phyloP scores from a whole-genome alignment of 2,797 vertebrate species.

The Glyptemys insculpta region DNA sequence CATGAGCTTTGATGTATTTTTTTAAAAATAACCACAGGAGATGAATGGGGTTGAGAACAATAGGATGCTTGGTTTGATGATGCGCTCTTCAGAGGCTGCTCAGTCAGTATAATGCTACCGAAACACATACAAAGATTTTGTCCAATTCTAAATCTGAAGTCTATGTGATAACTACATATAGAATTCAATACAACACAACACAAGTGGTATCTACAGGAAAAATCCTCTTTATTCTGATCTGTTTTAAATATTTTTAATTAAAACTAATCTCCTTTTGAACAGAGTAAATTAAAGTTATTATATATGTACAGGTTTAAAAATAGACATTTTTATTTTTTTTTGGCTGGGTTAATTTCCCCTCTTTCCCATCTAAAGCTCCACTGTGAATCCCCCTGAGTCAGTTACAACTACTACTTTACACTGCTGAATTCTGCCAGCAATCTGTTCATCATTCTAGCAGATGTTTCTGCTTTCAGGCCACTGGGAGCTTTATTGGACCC shows the following conservation, averaged over 20 bases:
- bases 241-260: constrained; percentile 44
- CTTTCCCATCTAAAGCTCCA: constrained; percentile 68
- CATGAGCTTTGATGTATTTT: accelerated
- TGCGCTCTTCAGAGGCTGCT: neutral
- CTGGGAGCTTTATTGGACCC: constrained; percentile 67
- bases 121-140: neutral
- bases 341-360: constrained; percentile 48
- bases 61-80: neutral
- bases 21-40: neutral
- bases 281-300: constrained; percentile 15
- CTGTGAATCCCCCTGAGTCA: constrained; percentile 66
- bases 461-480: constrained; percentile 78
- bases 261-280: constrained; percentile 43
- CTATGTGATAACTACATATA: neutral
- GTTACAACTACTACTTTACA: constrained; percentile 75
- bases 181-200: neutral
- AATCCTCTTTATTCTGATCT: neutral
- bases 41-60: neutral
- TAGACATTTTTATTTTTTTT: constrained; percentile 41
- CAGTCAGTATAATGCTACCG: neutral
- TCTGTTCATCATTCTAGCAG: constrained; percentile 76
- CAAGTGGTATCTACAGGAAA: neutral
- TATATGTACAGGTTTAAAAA: constrained; percentile 19
- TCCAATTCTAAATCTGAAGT: neutral
- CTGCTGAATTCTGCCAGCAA: constrained; percentile 79